Evolutionary conservation across 2,797 vertebrate species (phyloP), one percentile per base, ranked within the genome.

Genomic region (Acanthiza pusilla): DNA sequence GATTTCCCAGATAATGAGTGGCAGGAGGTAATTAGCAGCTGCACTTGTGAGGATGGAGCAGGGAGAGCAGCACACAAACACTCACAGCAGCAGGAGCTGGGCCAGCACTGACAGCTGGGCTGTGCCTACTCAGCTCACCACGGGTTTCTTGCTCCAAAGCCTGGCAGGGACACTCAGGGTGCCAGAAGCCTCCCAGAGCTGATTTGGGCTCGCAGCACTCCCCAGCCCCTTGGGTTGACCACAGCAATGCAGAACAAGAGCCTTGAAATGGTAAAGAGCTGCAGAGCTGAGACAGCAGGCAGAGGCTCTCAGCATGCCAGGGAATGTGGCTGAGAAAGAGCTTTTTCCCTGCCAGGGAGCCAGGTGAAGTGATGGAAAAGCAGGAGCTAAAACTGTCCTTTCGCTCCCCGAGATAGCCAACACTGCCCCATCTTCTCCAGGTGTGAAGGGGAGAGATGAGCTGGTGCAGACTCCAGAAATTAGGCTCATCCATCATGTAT

Each of bases 331-430:
- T 51, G n/a, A 42, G 71, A 66, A 74, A 70, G 23, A 23, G 40
- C 18, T 20, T 47, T 62, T 50, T 42, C 10, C 58, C 71, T 43
- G 40, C 19, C 22, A 50, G 51, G 38, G 20, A 85, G 22, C 6
- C 30, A 16, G 42, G 43, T 22, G 53, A 71, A 47, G 12, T 19
- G 21, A 23, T 0, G 9, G 65, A 47, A 38, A 74, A 79, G 7
- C 4, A 34, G 47, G 25, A 65, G 3, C 7, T 68, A 48, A 51
- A 54, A 1, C 27, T 10, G 38, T 27, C 29, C 14, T 63, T 81
- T 50, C 10, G 3, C 45, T 32, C 51, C 53, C 48, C 27, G 16
- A 0, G 1, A 7, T 0, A 42, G 21, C 42, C 45, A 68, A 4
- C 23, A 3, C 16, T 54, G 60, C 23, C 67, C 47, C 13, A 20